Evolutionary conservation across 2,113 vertebrate species (phyloP).

Genomic region (Caranx melampygus): DNA sequence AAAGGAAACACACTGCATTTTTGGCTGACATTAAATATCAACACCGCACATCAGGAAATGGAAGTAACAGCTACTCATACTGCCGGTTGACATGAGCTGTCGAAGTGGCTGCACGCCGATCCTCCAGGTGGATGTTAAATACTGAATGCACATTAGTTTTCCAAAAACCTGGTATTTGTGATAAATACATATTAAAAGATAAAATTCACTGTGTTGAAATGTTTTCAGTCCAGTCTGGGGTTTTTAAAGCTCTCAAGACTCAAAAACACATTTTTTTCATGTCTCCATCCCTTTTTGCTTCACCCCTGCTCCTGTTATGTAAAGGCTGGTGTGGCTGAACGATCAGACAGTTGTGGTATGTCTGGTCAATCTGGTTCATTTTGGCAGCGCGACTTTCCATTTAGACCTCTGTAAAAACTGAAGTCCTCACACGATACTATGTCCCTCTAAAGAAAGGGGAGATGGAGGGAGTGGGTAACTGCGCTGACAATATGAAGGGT

Average conservation of each 20-base stretch:
- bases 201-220: background rate
- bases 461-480: background rate
- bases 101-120: background rate
- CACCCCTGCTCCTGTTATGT: no score
- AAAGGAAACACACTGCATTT: background rate
- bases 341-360: background rate
- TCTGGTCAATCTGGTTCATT: background rate
- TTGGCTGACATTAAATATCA: background rate
- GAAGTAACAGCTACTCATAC: background rate
- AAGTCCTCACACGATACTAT: background rate
- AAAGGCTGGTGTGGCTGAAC: background rate
- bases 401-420: background rate
- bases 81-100: background rate
- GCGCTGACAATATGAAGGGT: background rate
- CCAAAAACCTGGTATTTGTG: background rate
- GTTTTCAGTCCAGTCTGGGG: background rate
- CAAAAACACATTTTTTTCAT: background rate
- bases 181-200: background rate
- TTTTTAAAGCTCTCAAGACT: background rate
- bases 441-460: background rate
- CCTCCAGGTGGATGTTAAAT: background rate
- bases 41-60: background rate
- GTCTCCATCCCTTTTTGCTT: background rate
- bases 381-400: background rate
- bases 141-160: background rate